Base-by-base conservation (phyloP, 1,140 invertebrate species). In the Ditylenchus dipsaci region DNA sequence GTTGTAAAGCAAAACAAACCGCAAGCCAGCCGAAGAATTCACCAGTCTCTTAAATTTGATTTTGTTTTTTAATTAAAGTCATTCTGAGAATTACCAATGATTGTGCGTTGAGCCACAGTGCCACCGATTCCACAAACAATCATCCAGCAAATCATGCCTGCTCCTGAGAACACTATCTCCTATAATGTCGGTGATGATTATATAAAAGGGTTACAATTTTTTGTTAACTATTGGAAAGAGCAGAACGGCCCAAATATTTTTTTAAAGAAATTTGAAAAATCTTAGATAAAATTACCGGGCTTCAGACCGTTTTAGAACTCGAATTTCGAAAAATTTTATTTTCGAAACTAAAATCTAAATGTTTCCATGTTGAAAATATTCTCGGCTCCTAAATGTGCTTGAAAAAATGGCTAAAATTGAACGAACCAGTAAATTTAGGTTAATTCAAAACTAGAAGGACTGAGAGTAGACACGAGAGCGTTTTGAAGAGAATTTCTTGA, bases 141-240 rank as follows among this genome's bases (percentile, higher is more conserved):
- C 73, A 77, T 78, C 75, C 75, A 77, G 38, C 75, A 72, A n/a
- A 77, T 78, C 49, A 76, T 69, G 33, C 76, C 75, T 13, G 71
- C 76, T 29, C 60, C 70, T 15, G 72, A 61, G 26, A 77, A 76
- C 0, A 77, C 70, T 23, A 77, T 73, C 67, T 77, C 75, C 75
- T 77, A 17, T 33, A 76, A 42, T 17, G 1, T 53, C 49, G 15
- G 3, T 17, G 49, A 3, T 7, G 3, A 7, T 53, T 53, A 7
- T 26, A 5, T 17, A 7, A 7, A 8, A 3, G 3, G 49, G 3
- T 53, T 7, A 53, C 3, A 5, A 7, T 7, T 53, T 3, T 26
- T 3, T 53, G 3, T 17, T 53, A n/a, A n/a, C n/a, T n/a, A n/a
- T n/a, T n/a, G n/a, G 21, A 47, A 21, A 47, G 21, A 15, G 21